Conservation (phyloP, 1,140 invertebrate genomes). For the Aplysia californica region DNA sequence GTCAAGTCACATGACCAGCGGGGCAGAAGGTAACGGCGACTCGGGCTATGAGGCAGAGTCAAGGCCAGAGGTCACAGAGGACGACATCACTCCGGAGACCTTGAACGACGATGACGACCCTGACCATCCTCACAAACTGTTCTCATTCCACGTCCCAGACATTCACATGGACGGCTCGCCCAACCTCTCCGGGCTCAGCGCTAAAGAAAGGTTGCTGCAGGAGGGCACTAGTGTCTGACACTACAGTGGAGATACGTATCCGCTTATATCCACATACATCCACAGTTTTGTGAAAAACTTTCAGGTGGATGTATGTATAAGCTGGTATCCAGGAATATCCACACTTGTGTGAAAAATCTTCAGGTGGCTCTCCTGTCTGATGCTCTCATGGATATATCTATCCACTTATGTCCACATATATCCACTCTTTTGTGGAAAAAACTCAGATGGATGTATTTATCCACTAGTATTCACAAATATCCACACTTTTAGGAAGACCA, state of each 20-base stretch:
- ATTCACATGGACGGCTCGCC: not conserved
- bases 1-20: constrained; percentile 30
- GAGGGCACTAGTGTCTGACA: constrained; percentile 26
- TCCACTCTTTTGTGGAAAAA: too few species aligned
- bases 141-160: constrained; percentile 14
- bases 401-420: too few species aligned
- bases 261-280: not conserved
- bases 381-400: too few species aligned
- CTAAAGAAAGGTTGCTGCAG: constrained; percentile 5
- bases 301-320: too few species aligned
- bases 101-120: constrained; percentile 14
- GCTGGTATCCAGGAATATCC: too few species aligned
- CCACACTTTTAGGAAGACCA: too few species aligned
- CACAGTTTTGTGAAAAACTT: too few species aligned
- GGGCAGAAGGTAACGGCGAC: constrained; percentile 48
- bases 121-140: constrained; percentile 9
- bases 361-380: too few species aligned
- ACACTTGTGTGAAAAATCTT: too few species aligned
- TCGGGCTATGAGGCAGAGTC: constrained; percentile 56
- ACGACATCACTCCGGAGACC: constrained; percentile 36
- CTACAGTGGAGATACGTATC: not conserved
- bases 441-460: too few species aligned
- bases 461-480: too few species aligned
- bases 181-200: not conserved
- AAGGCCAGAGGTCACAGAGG: constrained; percentile 49